phyloP scores from a whole-genome alignment of 2,113 vertebrate genomes.

The Ramphastos sulfuratus region DNA sequence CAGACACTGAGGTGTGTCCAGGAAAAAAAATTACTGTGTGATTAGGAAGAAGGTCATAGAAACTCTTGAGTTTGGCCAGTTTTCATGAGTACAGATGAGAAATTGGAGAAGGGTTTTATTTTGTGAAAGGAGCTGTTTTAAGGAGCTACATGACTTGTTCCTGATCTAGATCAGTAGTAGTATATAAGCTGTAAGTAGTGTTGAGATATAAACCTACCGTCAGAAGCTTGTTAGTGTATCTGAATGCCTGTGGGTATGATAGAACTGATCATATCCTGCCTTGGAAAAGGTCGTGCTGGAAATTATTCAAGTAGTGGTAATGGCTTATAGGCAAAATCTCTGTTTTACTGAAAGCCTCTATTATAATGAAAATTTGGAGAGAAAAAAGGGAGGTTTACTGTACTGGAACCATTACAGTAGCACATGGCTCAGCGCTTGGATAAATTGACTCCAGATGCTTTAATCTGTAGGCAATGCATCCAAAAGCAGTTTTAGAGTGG shows the following conservation, averaged over 20 bases:
- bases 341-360: slow-evolving; percentile 17
- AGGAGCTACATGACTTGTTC: not conserved
- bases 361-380: slow-evolving; percentile 8
- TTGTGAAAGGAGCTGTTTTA: not conserved
- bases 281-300: not conserved
- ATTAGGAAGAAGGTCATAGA: not conserved
- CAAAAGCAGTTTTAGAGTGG: not conserved
- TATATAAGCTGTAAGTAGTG: slow-evolving; percentile 9
- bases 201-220: not conserved
- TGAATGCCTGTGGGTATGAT: not conserved
- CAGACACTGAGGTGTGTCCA: not conserved
- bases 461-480: not conserved
- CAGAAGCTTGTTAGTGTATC: not conserved
- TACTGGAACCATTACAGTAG: not conserved
- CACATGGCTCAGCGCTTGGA: not conserved
- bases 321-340: not conserved
- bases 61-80: not conserved
- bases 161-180: not conserved
- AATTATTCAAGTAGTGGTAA: not conserved
- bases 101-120: not conserved
- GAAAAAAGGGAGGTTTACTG: not conserved
- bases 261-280: not conserved
- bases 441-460: slow-evolving; percentile 36
- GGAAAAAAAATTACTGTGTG: not conserved
- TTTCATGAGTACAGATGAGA: not conserved